Percentiles rank a stretch among this genome's conserved stretches.
These are phyloP conservation scores for Pachyseris speciosa DNA, from an alignment of 64 coral and sea anemone species.

Conservation along the genomic window DNA sequence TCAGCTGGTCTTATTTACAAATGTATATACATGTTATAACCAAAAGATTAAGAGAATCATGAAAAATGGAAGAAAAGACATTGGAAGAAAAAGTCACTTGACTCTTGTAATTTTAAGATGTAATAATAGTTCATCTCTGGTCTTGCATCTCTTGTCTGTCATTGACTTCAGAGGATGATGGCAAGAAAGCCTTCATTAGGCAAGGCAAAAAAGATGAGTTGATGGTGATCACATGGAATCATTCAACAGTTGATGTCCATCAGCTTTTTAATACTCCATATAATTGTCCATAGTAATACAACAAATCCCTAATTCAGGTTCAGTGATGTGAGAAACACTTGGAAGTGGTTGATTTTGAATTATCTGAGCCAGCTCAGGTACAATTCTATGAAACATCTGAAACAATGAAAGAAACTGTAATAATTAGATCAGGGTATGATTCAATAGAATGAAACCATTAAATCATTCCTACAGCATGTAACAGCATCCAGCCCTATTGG, in stretches of 20 bases:
- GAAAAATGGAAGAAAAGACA: background rate
- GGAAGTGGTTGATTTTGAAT: background rate
- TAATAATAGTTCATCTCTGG: background rate
- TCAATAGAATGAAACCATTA: too few relatives aligned
- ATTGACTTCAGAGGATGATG: background rate
- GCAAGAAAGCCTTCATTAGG: background rate
- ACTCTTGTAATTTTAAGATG: background rate
- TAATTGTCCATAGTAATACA: conserved; percentile 3
- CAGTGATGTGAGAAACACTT: background rate
- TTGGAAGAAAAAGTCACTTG: background rate
- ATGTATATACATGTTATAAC: conserved; percentile 29
- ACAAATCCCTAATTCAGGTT: background rate
- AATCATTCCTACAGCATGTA: too few relatives aligned
- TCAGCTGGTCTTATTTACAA: conserved; percentile 46
- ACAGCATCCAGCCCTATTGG: too few relatives aligned
- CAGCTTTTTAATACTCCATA: background rate
- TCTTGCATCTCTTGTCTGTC: background rate
- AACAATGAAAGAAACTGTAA: background rate
- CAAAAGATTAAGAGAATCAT: conserved; percentile 3
- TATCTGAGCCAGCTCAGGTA: conserved; percentile 7
- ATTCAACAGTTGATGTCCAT: background rate
- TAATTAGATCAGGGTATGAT: too few relatives aligned
- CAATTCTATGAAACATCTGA: conserved; percentile 61
- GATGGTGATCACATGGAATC: background rate
- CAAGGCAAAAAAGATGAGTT: background rate